Percentiles rank a stretch among this genome's conserved stretches.
Conservation (phyloP, 2,797 vertebrate genomes). For the Acrossocheilus fasciatus region DNA sequence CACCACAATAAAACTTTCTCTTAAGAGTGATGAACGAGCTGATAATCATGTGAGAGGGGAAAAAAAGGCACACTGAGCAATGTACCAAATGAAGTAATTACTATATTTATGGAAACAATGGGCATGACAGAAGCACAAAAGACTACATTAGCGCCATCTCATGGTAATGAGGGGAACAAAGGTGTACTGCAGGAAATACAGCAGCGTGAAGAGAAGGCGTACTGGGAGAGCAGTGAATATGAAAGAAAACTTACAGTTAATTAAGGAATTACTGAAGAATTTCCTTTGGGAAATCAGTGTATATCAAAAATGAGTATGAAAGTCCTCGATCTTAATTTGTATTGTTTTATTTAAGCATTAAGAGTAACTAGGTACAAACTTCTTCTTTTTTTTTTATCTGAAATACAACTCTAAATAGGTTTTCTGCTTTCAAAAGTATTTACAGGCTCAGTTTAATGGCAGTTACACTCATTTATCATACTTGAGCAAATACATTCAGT, state of each 20-base stretch:
- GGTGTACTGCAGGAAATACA: slow-evolving; percentile 52
- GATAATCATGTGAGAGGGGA: not conserved
- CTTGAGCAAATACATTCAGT: slow-evolving; percentile 6
- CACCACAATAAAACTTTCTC: not conserved
- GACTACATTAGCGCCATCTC: slow-evolving; percentile 65
- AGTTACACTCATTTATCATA: slow-evolving; percentile 17
- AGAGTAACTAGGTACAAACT: not conserved
- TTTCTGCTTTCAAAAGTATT: slow-evolving; percentile 5
- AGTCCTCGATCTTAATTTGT: not conserved
- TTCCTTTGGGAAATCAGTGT: not conserved
- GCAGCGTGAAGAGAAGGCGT: not conserved
- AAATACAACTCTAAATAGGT: not conserved
- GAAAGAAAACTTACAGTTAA: not conserved
- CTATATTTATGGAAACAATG: slow-evolving; percentile 24
- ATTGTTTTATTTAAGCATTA: not conserved
- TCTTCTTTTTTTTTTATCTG: not conserved
- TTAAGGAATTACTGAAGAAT: not conserved
- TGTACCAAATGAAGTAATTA: not conserved
- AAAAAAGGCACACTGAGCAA: not conserved
- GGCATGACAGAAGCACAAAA: slow-evolving; percentile 24
- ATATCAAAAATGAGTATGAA: not conserved
- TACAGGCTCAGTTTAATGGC: slow-evolving; percentile 23
- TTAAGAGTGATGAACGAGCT: not conserved
- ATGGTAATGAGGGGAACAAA: slow-evolving; percentile 65
- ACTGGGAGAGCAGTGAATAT: not conserved